Evolutionary conservation across 1,140 invertebrate species (phyloP).

Genomic region (Camponotus floridanus): DNA sequence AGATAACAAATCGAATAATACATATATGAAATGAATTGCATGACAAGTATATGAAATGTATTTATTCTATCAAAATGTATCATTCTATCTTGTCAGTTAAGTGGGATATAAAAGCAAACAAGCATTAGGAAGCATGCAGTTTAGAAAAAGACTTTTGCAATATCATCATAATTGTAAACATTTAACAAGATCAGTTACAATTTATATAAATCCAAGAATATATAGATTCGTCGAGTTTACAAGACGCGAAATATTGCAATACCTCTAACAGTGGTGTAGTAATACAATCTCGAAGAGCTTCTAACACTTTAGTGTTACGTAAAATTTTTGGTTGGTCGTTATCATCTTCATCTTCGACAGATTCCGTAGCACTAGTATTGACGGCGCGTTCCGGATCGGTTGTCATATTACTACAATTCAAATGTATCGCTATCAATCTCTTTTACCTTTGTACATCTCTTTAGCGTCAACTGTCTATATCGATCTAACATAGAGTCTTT

Average conservation of each 20-base stretch:
- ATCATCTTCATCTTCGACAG: slow-evolving; percentile 80
- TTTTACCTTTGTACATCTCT: not conserved
- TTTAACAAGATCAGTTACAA: not conserved
- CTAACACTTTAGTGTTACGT: slow-evolving; percentile 69
- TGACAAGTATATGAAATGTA: not conserved
- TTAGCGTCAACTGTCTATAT: not conserved
- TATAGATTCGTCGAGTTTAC: slow-evolving; percentile 17
- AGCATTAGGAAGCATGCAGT: slow-evolving; percentile 23
- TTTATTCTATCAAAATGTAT: not conserved
- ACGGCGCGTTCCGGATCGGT: slow-evolving; percentile 79
- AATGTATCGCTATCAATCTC: slow-evolving; percentile 57
- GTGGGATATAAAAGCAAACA: slow-evolving; percentile 4
- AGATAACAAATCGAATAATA: not conserved
- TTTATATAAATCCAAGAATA: not conserved
- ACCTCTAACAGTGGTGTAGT: slow-evolving; percentile 74
- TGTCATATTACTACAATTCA: slow-evolving; percentile 78
- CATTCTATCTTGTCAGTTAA: not conserved
- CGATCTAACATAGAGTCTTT: slow-evolving; percentile 7
- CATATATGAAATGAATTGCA: not conserved
- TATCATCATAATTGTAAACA: not conserved
- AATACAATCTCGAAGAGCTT: slow-evolving; percentile 76
- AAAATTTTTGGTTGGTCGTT: slow-evolving; percentile 65
- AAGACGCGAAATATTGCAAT: slow-evolving; percentile 51
- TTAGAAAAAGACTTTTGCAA: slow-evolving; percentile 31
- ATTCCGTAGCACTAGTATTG: slow-evolving; percentile 79